Evolutionary conservation across 2,888 invertebrate genomes (phyloP), one percentile per base, ranked within the genome.

Genomic region (Disparrhopalites patrizii): DNA sequence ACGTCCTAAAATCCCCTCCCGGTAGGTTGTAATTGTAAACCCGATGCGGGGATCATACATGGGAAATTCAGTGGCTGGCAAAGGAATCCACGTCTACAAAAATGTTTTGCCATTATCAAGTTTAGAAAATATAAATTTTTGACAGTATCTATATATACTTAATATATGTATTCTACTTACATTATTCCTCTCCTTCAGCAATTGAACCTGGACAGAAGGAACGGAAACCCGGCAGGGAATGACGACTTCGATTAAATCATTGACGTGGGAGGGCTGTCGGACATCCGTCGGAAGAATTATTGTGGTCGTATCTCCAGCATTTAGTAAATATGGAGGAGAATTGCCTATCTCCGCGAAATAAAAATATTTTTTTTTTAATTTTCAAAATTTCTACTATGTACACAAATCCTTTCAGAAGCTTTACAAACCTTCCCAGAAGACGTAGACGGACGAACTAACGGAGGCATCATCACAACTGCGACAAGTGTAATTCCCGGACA

Each of bases 361-460:
- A 5, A 43, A n/a, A n/a, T n/a, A n/a, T n/a, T n/a, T n/a, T n/a
- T n/a, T n/a, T n/a, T n/a, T n/a, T n/a, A n/a, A n/a, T n/a, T 3
- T 27, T 30, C n/a, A 28, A 54, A 30, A 18, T 10, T 15, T 13
- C 3, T 54, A 10, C 25, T n/a, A 10, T 27, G 10, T 25, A 25
- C n/a, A n/a, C n/a, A n/a, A n/a, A n/a, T n/a, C n/a, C n/a, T n/a
- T n/a, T n/a, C n/a, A n/a, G n/a, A n/a, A n/a, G n/a, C n/a, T n/a
- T n/a, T n/a, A n/a, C n/a, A n/a, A 13, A 62, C 65, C 65, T 65
- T 40, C 43, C 57, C 58, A 65, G 28, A 51, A 65, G 13, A 65
- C 31, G 31, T 50, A 65, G 15, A 65, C 33, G 18, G 27, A 23
- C 4, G 50, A 36, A n/a, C 18, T 2, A 1, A 65, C n/a, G 27